Conservation (phyloP, 2,113 vertebrate species). For the Melanerpes formicivorus region DNA sequence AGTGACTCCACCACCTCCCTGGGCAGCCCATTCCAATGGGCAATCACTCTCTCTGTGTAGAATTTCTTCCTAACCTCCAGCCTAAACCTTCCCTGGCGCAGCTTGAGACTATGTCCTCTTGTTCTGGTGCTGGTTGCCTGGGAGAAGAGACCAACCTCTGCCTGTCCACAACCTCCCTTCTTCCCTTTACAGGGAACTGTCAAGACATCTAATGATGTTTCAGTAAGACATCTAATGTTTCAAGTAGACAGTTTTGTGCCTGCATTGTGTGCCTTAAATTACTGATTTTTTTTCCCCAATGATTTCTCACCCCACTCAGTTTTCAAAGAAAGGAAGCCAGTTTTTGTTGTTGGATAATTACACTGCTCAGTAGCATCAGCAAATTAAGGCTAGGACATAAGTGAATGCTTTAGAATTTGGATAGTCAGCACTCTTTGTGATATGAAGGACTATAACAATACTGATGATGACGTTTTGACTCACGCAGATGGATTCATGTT, state of each 20-base stretch:
- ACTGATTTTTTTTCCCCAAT: not conserved
- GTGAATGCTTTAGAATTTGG: not conserved
- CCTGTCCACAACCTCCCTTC: no score
- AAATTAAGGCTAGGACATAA: not conserved
- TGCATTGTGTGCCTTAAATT: not conserved
- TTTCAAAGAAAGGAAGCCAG: constrained; percentile 10
- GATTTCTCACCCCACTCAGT: not conserved
- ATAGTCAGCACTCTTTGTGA: not conserved
- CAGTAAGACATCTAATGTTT: no score
- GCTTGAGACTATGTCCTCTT: no score
- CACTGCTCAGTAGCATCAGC: not conserved
- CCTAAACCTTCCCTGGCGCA: no score
- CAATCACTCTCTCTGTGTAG: no score
- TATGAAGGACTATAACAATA: not conserved
- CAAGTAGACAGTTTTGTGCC: not conserved
- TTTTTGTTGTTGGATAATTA: constrained; percentile 18
- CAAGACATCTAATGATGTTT: no score
- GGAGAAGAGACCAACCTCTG: no score
- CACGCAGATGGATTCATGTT: not conserved
- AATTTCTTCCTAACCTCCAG: no score
- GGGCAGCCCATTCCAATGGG: no score
- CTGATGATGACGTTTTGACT: not conserved
- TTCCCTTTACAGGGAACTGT: no score
- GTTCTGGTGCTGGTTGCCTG: no score
- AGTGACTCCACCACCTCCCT: no score